Base-by-base conservation (phyloP, 2,888 invertebrate species). In the Agrochola circellaris region DNA sequence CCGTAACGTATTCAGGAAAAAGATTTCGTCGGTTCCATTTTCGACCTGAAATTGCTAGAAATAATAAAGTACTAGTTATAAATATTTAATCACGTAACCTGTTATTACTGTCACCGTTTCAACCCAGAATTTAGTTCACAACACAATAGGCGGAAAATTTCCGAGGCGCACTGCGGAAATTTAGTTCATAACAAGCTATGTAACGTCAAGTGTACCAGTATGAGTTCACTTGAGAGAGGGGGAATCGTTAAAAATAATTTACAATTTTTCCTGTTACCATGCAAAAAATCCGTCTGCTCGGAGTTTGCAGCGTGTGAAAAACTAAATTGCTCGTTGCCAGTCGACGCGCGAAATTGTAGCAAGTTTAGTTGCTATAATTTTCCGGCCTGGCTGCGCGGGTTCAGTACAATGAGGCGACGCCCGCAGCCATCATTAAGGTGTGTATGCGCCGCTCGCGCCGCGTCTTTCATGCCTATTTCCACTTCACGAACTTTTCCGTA, bases 321-420 rank as follows among this genome's bases (percentile, higher is more conserved):
- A 90, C 87, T 89, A 89, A 90, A 88, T 86, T 81, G 83, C 85
- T 87, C 74, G 83, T 81, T 83, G 75, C 77, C 75, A 83, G 83
- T 73, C 82, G 83, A 83, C 89, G 89, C 89, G 89, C 82, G 88
- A 91, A 83, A 79, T 90, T 89, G 86, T 88, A 89, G 89, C 91
- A 94, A 95, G 93, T 95, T 95, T 91, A 89, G 92, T 90, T 89
- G 74, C 75, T 84, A 93, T 96, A 95, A 96, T 95, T 95, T 95
- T 96, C 95, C 95, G 95, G 95, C 87, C 90, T 86, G 87, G 88
- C 89, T 87, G 82, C 81, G 90, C 92, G 87, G 90, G 88, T 89
- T 85, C 89, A 86, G 88, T 85, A 95, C 94, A 95, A 95, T 95
- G 92, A 91, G 88, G 83, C 83, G 85, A 90, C 87, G 93, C 95